Base-by-base conservation (phyloP, 2,888 invertebrate genomes). In the Trisateles emortualis region DNA sequence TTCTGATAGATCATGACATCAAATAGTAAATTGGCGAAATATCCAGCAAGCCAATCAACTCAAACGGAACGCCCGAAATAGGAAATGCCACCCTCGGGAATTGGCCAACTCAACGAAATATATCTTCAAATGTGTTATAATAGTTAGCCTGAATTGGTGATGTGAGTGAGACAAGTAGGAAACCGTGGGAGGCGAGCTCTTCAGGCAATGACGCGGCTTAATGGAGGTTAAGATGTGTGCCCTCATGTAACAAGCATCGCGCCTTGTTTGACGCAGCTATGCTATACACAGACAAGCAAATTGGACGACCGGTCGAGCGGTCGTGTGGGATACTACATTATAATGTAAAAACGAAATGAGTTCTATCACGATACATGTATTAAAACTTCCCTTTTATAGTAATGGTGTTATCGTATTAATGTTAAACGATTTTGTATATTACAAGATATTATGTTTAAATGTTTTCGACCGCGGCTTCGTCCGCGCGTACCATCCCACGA, bases 201-300 rank as follows among this genome's bases (percentile, higher is more conserved):
- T 83, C 81, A 78, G 79, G 80, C 84, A 83, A 84, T 83, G 84
- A 83, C 79, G 81, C 74, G 76, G 74, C 79, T 81, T 87, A 91
- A 92, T 91, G 72, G 91, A 86, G 91, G 92, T 92, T 87, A 92
- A 92, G 88, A 90, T 84, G 81, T 84, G 81, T 87, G 88, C 78
- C 90, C 88, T 81, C 80, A 57, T 59, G 72, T 84, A 86, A 89
- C 85, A 79, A 88, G 83, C 70, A 73, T 76, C 81, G 79, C 86
- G 84, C 79, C 80, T 79, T 79, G 83, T 84, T 81, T 76, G 83
- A 84, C 84, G 84, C 83, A 79, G 84, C 74, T 77, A 71, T 74
- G 73, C 71, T 75, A 76, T 73, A 35, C 9, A 35, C 13, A 24
- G 22, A 74, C 72, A 71, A 62, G 68, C 80, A 83, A 85, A 88